Conservation (phyloP, 2,888 invertebrate genomes). For the Mesorhabditis belari region DNA sequence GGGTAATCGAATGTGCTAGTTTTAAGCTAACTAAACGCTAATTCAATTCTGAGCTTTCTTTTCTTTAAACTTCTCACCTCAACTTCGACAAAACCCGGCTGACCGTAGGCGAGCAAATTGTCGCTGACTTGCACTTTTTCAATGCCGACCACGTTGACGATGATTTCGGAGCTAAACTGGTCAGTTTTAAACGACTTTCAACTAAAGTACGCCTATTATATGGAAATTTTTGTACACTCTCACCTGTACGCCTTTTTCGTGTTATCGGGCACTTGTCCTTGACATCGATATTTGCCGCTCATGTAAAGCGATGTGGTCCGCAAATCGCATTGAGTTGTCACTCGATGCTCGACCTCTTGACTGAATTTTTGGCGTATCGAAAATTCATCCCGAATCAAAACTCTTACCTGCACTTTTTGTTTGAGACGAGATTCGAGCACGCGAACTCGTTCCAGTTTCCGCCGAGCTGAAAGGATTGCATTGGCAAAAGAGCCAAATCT, state of each 20-base stretch:
- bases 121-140: neutral
- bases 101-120: neutral
- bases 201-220: too few relatives aligned
- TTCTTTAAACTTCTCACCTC: too few relatives aligned
- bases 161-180: neutral
- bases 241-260: neutral
- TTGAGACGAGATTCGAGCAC: neutral
- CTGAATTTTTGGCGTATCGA: neutral
- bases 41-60: too few relatives aligned
- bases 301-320: neutral
- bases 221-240: neutral
- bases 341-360: neutral
- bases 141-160: neutral
- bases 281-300: neutral
- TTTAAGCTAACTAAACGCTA: too few relatives aligned
- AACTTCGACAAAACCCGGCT: neutral
- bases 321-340: neutral
- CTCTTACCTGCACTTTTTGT: neutral
- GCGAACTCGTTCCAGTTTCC: neutral
- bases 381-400: too few relatives aligned
- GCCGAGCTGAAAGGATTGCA: neutral
- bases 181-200: too few relatives aligned
- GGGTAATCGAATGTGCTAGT: too few relatives aligned
- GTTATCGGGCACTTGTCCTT: neutral
- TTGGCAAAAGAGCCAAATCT: neutral